Evolutionary conservation across 2,888 invertebrate species (phyloP), one percentile per base, ranked within the genome.

Genomic region (Lasiommata megera): DNA sequence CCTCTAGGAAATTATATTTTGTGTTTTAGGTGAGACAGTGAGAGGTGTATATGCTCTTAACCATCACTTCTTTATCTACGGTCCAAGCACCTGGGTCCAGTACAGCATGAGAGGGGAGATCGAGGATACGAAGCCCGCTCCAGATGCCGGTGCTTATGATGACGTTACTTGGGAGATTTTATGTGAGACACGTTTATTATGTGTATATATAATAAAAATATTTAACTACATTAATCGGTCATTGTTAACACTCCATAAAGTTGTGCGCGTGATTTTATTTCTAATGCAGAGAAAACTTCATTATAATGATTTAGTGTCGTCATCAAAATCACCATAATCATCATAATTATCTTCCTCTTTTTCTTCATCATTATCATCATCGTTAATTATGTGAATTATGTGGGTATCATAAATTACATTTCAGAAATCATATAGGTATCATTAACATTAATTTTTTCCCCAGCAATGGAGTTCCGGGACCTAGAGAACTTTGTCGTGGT

Each of bases 51-150:
- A 73, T 11, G 86, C 89, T 0, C 67, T 91, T 8, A 91, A 88
- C 65, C 91, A 89, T 51, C 92, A 92, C 62, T 92, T 96, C 68
- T 94, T 96, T 65, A 94, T 97, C 50, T 96, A 95, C 74, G 96
- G 97, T 0, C 93, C 93, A 8, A 84, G 91, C 8, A 93, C 93
- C 58, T 97, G 96, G 96, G 94, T 95, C 6, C 93, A 93, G 66
- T 96, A 94, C 76, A 95, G 94, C 75, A 93, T 96, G 92, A 88
- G 96, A 0, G 97, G 96, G 0, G 95, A 95, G 70, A 87, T 93
- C 17, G 84, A 95, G 59, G 87, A 92, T 16, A 91, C 92, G 8
- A 75, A 84, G n/a, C 91, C 93, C 0, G 92, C 92, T 0, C 93
- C 93, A 2, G 91, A 91, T 0, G 91, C 92, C 2, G 91, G 91